Evolutionary conservation across 2,113 vertebrate genomes (phyloP).

Genomic region (Lynx canadensis): DNA sequence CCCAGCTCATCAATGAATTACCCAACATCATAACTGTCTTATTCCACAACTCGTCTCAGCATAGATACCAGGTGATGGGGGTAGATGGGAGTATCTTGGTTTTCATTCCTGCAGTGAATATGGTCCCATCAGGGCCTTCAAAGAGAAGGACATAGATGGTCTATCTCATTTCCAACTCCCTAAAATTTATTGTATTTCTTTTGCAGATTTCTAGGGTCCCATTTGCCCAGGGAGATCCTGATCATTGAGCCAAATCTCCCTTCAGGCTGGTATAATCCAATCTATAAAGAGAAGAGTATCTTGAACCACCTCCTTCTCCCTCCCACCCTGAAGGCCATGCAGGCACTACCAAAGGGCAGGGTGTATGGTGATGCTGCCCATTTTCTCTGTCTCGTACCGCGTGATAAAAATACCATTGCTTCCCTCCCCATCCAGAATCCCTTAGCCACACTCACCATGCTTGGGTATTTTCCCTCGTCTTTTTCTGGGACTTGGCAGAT

Average conservation of each 20-base stretch:
- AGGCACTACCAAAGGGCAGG: neutral
- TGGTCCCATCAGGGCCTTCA: neutral
- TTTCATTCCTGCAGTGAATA: neutral
- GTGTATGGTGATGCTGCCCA: neutral
- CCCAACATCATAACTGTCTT: neutral
- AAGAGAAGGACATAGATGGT: neutral
- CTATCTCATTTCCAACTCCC: neutral
- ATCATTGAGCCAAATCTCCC: neutral
- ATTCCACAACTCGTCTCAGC: neutral
- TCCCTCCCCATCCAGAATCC: neutral
- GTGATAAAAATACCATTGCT: neutral
- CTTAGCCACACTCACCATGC: neutral
- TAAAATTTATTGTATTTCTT: neutral
- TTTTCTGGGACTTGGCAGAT: neutral
- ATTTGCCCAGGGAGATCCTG: neutral
- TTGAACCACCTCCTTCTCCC: neutral
- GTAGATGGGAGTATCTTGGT: neutral
- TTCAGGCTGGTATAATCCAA: neutral
- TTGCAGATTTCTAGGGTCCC: neutral
- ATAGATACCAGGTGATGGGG: neutral
- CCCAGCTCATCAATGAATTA: neutral
- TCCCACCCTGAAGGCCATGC: neutral
- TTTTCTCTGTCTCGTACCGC: neutral
- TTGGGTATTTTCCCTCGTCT: neutral
- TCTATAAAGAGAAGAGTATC: neutral